Conservation (phyloP, 2,113 vertebrate species). For the Leucoraja erinaceus region DNA sequence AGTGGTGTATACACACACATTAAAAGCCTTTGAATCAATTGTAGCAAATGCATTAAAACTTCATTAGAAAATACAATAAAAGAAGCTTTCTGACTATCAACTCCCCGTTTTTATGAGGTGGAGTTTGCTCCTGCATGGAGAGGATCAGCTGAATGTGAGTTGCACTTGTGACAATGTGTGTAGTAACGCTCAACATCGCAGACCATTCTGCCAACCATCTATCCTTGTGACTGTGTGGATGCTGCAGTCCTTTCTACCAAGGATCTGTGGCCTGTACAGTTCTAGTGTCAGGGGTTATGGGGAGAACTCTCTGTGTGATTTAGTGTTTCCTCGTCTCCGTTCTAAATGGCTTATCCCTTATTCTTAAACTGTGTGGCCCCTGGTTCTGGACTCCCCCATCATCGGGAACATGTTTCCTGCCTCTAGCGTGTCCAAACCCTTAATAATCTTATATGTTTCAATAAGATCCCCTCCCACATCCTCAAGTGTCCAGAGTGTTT, state of each 20-base stretch:
- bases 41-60: conserved; percentile 38
- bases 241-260: not conserved
- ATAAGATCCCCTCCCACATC: no score
- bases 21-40: conserved; percentile 38
- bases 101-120: conserved; percentile 26
- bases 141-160: not conserved
- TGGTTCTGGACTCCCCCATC: no score
- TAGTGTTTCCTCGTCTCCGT: no score
- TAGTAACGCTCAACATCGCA: not conserved
- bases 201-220: not conserved
- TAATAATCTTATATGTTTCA: no score
- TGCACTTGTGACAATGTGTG: not conserved
- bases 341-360: no score
- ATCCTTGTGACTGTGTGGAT: not conserved
- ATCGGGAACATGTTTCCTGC: no score
- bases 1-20: conserved; percentile 30
- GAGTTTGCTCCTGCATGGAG: not conserved
- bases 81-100: conserved; percentile 35
- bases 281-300: no score
- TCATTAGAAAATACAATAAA: conserved; percentile 39
- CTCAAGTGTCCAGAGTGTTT: no score
- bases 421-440: no score
- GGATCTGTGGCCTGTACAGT: no score
- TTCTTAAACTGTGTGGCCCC: no score
- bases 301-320: no score